Conservation (phyloP, 1,140 invertebrate species). For the Gonioctena quinquepunctata region DNA sequence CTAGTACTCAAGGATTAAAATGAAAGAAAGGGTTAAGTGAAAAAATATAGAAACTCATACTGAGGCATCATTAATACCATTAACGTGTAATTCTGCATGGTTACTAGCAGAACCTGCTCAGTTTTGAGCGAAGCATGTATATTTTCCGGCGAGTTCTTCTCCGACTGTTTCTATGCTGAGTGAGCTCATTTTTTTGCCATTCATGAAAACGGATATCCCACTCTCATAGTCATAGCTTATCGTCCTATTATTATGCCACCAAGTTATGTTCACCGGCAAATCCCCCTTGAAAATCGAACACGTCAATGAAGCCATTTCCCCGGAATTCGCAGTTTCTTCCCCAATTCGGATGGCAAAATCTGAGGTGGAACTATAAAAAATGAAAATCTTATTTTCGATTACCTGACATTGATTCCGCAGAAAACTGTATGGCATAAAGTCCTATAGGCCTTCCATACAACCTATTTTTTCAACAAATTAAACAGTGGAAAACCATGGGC, state of each 20-base stretch:
- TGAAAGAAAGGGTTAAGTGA: background rate
- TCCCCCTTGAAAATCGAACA: constrained; percentile 75
- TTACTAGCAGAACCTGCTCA: constrained; percentile 66
- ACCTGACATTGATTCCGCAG: too few relatives aligned
- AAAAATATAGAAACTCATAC: background rate
- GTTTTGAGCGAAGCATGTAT: constrained; percentile 73
- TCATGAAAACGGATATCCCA: constrained; percentile 59
- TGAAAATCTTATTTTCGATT: background rate
- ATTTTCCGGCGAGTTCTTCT: constrained; percentile 70
- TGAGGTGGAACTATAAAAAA: constrained; percentile 57
- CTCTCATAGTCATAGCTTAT: constrained; percentile 55
- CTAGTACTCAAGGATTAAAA: background rate
- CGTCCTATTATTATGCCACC: constrained; percentile 64
- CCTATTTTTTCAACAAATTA: too few relatives aligned
- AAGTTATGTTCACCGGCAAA: constrained; percentile 68
- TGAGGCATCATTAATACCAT: constrained; percentile 60
- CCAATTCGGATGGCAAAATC: constrained; percentile 76
- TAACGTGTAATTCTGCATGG: constrained; percentile 65
- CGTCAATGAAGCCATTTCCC: constrained; percentile 70
- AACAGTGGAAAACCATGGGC: too few relatives aligned
- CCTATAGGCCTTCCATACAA: too few relatives aligned
- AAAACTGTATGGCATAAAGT: too few relatives aligned
- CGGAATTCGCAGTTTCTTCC: constrained; percentile 73
- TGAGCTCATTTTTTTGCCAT: constrained; percentile 61
- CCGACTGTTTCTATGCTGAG: constrained; percentile 69